Percentiles rank a stretch among this genome's conserved stretches.
These are phyloP conservation scores for Cyclina sinensis DNA, from an alignment of 1,140 invertebrate genomes.

Conservation along the genomic window DNA sequence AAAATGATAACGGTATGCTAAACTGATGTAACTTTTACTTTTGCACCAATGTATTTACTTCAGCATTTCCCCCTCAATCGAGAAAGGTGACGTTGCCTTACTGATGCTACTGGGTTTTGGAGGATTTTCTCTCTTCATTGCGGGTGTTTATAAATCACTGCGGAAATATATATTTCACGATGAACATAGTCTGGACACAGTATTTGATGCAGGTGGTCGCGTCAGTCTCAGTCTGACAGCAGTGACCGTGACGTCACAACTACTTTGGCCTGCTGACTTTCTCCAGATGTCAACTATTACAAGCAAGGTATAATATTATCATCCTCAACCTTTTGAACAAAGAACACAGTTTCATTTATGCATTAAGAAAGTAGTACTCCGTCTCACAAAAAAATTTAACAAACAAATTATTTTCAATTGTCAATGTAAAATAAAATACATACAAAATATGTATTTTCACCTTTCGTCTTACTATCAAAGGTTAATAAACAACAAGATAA, in stretches of 20 bases:
- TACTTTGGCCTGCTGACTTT: constrained; percentile 68
- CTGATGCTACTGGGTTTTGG: constrained; percentile 70
- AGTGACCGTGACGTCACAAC: constrained; percentile 68
- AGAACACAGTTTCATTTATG: background rate
- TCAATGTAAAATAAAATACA: too few species aligned
- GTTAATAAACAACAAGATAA: too few species aligned
- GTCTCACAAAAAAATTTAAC: background rate
- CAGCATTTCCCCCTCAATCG: constrained; percentile 31
- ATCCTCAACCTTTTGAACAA: background rate
- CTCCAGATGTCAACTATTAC: constrained; percentile 62
- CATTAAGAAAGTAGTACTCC: background rate
- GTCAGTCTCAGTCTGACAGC: constrained; percentile 67
- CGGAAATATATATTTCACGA: constrained; percentile 68
- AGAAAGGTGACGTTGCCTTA: constrained; percentile 45
- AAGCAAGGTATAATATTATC: constrained; percentile 61
- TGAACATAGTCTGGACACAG: constrained; percentile 76
- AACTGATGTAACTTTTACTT: too few species aligned
- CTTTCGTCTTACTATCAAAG: too few species aligned
- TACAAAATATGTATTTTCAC: too few species aligned
- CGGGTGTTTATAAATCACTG: constrained; percentile 57
- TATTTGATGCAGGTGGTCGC: constrained; percentile 83
- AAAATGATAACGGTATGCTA: too few species aligned
- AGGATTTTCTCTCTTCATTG: constrained; percentile 67
- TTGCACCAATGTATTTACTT: too few species aligned
- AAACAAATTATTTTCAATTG: too few species aligned